phyloP scores from a whole-genome alignment of 2,113 vertebrate genomes.

The Syrmaticus mikado region DNA sequence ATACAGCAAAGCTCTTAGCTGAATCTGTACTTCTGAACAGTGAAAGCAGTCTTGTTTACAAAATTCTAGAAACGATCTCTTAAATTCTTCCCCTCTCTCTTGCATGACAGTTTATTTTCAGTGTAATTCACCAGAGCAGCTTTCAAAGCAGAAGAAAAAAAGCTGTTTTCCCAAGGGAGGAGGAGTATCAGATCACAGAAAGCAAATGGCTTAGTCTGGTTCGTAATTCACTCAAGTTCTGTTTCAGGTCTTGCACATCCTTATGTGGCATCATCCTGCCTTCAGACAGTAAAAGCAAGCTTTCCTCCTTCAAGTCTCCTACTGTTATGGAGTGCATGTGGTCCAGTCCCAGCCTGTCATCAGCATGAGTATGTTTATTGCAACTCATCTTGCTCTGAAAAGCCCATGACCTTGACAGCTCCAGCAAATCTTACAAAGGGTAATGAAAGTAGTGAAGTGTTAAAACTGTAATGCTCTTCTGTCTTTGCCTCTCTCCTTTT shows the following conservation, averaged over 20 bases:
- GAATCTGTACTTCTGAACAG: neutral
- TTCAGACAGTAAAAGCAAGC: neutral
- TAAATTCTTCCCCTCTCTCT: neutral
- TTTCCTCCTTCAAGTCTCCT: neutral
- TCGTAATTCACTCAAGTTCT: neutral
- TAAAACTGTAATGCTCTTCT: neutral
- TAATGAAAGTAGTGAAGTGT: neutral
- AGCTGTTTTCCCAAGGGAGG: neutral
- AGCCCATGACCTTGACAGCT: neutral
- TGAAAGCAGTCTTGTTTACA: neutral
- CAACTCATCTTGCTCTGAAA: fast-evolving
- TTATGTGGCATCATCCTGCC: fast-evolving
- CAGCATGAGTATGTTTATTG: neutral
- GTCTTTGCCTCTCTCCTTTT: neutral
- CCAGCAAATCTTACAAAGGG: neutral
- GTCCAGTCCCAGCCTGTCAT: neutral
- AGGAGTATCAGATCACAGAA: neutral
- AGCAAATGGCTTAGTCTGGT: neutral
- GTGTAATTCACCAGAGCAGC: fast-evolving
- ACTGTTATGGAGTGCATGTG: fast-evolving
- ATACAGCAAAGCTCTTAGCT: neutral
- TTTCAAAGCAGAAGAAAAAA: neutral
- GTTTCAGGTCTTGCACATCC: neutral
- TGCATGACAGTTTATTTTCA: neutral
- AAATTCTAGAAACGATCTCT: neutral